These are phyloP conservation scores for Drosophila albomicans DNA, from an alignment of 1,140 invertebrate species.

Conservation along the genomic window DNA sequence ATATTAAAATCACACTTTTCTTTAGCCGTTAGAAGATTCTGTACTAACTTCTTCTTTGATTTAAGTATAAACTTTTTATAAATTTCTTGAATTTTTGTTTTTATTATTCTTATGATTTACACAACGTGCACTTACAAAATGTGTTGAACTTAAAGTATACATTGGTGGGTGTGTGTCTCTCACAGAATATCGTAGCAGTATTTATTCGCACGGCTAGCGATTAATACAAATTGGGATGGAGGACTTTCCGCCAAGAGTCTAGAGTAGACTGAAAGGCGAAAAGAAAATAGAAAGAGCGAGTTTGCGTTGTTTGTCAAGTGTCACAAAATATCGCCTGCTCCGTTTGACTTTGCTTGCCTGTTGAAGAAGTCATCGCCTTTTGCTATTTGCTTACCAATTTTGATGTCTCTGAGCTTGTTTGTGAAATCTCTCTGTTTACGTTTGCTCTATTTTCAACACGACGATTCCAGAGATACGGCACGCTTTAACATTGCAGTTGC, in stretches of 20 bases:
- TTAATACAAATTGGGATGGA: neutral
- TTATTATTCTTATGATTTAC: too few relatives aligned
- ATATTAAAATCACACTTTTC: too few relatives aligned
- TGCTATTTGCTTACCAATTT: constrained; percentile 74
- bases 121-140: too few relatives aligned
- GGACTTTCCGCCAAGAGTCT: too few relatives aligned
- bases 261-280: too few relatives aligned
- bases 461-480: neutral
- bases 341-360: neutral
- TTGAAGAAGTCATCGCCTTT: constrained; percentile 48
- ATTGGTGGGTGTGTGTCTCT: too few relatives aligned
- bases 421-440: constrained; percentile 57
- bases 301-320: constrained; percentile 66
- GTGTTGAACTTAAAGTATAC: too few relatives aligned
- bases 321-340: constrained; percentile 59
- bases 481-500: neutral
- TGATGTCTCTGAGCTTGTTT: constrained; percentile 56
- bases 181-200: constrained; percentile 37
- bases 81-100: too few relatives aligned
- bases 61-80: too few relatives aligned
- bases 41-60: too few relatives aligned
- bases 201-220: constrained; percentile 63
- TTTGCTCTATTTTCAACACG: too few relatives aligned
- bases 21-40: too few relatives aligned
- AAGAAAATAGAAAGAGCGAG: neutral